Evolutionary conservation across 1,140 invertebrate genomes (phyloP).

Genomic region (Drosophila repleta): DNA sequence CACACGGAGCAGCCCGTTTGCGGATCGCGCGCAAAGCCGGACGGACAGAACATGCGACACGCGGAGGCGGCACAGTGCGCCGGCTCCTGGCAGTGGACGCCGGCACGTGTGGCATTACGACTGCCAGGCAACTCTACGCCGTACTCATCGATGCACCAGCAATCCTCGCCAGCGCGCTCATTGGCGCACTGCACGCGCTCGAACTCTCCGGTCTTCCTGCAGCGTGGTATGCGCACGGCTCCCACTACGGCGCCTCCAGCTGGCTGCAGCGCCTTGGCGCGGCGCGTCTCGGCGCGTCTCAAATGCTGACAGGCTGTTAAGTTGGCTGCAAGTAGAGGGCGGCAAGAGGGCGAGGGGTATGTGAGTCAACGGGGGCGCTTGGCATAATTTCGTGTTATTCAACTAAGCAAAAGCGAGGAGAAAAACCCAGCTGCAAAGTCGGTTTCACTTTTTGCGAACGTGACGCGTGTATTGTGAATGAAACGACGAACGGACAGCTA

Average conservation of each 20-base stretch:
- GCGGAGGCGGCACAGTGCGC: slow-evolving; percentile 90
- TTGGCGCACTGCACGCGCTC: slow-evolving; percentile 90
- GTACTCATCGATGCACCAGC: slow-evolving; percentile 92
- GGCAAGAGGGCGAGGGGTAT: background rate
- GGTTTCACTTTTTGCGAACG: slow-evolving; percentile 74
- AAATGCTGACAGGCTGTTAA: slow-evolving; percentile 89
- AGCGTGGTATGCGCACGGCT: slow-evolving; percentile 88
- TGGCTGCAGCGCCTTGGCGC: slow-evolving; percentile 86
- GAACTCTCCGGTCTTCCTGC: slow-evolving; percentile 89
- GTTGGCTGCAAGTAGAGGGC: slow-evolving; percentile 77
- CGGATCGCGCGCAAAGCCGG: slow-evolving; percentile 88
- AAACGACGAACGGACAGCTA: slow-evolving; percentile 4
- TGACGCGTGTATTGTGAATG: slow-evolving; percentile 54
- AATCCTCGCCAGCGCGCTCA: slow-evolving; percentile 86
- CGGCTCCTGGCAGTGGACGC: slow-evolving; percentile 89
- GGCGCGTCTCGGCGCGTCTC: slow-evolving; percentile 86
- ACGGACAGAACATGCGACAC: slow-evolving; percentile 94
- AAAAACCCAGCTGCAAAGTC: slow-evolving; percentile 35
- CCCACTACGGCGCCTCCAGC: slow-evolving; percentile 43
- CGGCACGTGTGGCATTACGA: slow-evolving; percentile 86
- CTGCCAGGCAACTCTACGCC: slow-evolving; percentile 92
- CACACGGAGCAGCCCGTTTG: slow-evolving; percentile 90
- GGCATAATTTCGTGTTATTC: slow-evolving; percentile 76
- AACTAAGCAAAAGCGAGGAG: slow-evolving; percentile 54
- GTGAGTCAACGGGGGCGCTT: slow-evolving; percentile 23